These are phyloP conservation scores for Andrena fulva DNA, from an alignment of 2,888 invertebrate species.

Conservation along the genomic window DNA sequence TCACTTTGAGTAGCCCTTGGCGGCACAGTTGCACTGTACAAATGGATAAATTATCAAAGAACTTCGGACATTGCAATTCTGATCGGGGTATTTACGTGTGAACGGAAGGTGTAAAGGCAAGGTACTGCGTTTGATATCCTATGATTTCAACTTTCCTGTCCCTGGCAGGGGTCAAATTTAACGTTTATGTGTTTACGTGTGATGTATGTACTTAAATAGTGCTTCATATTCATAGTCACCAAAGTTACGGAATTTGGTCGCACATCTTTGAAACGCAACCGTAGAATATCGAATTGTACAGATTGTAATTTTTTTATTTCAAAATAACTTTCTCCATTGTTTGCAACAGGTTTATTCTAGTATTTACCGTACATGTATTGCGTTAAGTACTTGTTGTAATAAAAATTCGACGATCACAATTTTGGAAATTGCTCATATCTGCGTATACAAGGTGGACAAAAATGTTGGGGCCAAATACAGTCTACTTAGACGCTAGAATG, in stretches of 20 bases:
- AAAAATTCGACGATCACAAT: too few species aligned
- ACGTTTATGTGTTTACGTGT: slow-evolving; percentile 25
- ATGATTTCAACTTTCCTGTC: background rate
- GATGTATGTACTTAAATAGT: background rate
- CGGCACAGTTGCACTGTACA: background rate
- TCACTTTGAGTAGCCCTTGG: background rate
- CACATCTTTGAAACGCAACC: too few species aligned
- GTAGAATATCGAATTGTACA: background rate
- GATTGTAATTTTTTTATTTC: background rate
- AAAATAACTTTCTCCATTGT: background rate
- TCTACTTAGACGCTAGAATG: too few species aligned
- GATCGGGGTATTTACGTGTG: background rate
- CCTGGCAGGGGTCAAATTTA: slow-evolving; percentile 16
- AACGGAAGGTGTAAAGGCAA: background rate
- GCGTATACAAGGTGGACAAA: too few species aligned
- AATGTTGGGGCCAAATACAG: too few species aligned
- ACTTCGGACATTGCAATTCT: background rate
- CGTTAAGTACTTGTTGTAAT: too few species aligned
- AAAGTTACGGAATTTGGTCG: too few species aligned
- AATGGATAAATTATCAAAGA: slow-evolving; percentile 8
- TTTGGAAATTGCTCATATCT: too few species aligned
- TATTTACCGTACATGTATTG: too few species aligned
- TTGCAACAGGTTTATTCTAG: background rate
- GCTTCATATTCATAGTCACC: background rate
- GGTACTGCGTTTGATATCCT: slow-evolving; percentile 23